Conservation (phyloP, 1,140 invertebrate species). For the Sycophaga agraensis region DNA sequence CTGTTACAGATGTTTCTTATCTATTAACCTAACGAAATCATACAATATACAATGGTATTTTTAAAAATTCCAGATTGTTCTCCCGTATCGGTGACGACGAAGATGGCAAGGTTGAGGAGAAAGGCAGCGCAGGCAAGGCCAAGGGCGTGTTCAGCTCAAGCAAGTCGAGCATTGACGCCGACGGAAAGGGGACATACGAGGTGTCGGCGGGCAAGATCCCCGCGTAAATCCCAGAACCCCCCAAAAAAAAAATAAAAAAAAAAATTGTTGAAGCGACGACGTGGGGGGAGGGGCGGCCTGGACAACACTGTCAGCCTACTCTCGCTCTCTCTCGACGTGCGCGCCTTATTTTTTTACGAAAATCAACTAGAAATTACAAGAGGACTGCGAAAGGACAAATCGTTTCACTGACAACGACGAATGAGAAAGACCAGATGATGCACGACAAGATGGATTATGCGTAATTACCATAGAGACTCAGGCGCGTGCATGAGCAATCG, state of each 20-base stretch:
- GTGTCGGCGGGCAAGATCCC: slow-evolving; percentile 50
- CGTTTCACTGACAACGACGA: no score
- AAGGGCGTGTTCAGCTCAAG: slow-evolving; percentile 53
- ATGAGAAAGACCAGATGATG: no score
- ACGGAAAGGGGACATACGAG: slow-evolving; percentile 49
- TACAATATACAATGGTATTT: background rate
- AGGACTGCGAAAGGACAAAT: no score
- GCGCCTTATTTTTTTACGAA: background rate
- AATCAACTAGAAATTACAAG: no score
- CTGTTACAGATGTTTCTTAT: no score
- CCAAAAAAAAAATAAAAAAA: background rate
- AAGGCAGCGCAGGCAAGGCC: slow-evolving; percentile 40
- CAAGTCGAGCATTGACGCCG: slow-evolving; percentile 40
- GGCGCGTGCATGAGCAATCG: background rate
- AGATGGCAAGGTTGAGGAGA: slow-evolving; percentile 36
- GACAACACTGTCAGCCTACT: background rate
- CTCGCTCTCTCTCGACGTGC: background rate
- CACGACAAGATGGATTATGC: no score
- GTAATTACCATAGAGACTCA: no score
- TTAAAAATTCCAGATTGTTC: slow-evolving; percentile 38
- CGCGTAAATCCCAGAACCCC: background rate
- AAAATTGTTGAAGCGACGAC: background rate
- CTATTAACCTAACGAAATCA: background rate
- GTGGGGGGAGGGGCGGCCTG: no score
- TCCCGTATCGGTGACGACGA: slow-evolving; percentile 39